Evolutionary conservation across 35 echinoderm and acorn worm species (phyloP), one percentile per base, ranked within the genome.

Genomic region (Diadema setosum): DNA sequence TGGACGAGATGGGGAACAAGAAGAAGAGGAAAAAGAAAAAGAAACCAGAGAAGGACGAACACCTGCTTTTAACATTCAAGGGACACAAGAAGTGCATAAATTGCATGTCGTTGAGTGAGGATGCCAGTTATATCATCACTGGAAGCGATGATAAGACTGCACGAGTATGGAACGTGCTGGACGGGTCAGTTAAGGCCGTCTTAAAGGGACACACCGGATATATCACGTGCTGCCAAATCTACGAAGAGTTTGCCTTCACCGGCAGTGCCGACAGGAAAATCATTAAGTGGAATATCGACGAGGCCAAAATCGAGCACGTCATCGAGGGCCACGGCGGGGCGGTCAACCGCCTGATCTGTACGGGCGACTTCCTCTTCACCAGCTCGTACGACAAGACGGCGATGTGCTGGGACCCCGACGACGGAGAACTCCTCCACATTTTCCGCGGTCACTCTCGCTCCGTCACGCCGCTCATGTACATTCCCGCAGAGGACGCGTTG

Each of bases 351-450:
- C 92, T 98, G 5, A 99, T 99, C 34, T 99, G 93, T 58, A 99
- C 96, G 2, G 96, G 96, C 4, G 96, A 99, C 49, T 99, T 99
- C 49, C 70, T 99, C 21, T 99, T 99, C 37, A 99, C 93, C 18
- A 92, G 92, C 58, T 99, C 96, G 29, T 99, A 99, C 60, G 96
- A 99, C 87, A 86, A 93, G 12, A 99, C 92, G 29, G 96, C 96
- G 64, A 99, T 99, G 93, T 99, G 96, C 82, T 99, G 96, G 96
- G 96, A 99, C 52, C 96, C 96, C 1, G 96, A 99, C 52, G 96
- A 99, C 81, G 96, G 96, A 15, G 96, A 99, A 74, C 86, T 99
- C 8, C 63, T 99, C 4, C 96, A 99, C 58, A 99, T 99, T 58
- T 99, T 99, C 69, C 86, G 96, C 14, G 96, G 96, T 30, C 96